phyloP scores from a whole-genome alignment of 2,113 vertebrate genomes.

The Pelmatolapia mariae region DNA sequence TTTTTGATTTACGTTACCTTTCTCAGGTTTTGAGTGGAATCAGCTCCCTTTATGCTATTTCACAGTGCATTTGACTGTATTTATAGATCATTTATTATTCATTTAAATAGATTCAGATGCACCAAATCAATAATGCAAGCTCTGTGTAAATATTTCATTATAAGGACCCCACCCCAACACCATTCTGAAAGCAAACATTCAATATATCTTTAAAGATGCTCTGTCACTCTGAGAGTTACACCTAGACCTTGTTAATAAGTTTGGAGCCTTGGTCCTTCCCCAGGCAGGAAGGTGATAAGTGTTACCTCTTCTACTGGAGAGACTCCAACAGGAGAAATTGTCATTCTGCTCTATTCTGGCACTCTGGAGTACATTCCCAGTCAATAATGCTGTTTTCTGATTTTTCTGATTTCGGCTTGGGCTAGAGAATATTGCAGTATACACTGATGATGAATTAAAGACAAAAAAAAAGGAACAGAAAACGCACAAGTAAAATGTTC shows the following conservation, averaged over 20 bases:
- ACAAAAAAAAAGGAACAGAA: neutral
- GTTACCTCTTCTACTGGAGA: neutral
- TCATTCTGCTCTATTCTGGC: neutral
- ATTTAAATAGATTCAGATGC: neutral
- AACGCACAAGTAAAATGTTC: neutral
- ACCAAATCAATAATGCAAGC: neutral
- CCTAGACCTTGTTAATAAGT: neutral
- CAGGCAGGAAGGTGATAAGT: neutral
- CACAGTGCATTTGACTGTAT: neutral
- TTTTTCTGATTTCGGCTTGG: neutral
- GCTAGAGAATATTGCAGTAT: neutral
- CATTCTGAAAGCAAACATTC: neutral
- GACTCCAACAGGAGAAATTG: neutral
- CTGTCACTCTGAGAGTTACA: neutral
- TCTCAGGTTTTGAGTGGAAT: neutral
- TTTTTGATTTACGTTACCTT: neutral
- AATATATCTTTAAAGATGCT: neutral
- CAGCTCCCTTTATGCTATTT: neutral
- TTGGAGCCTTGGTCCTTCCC: neutral
- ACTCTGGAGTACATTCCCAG: neutral
- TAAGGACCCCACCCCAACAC: neutral
- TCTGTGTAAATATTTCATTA: neutral
- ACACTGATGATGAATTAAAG: neutral
- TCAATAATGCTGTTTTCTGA: neutral
- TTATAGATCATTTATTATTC: neutral